Base-by-base conservation (phyloP, 2,797 vertebrate species). In the Manis pentadactyla region DNA sequence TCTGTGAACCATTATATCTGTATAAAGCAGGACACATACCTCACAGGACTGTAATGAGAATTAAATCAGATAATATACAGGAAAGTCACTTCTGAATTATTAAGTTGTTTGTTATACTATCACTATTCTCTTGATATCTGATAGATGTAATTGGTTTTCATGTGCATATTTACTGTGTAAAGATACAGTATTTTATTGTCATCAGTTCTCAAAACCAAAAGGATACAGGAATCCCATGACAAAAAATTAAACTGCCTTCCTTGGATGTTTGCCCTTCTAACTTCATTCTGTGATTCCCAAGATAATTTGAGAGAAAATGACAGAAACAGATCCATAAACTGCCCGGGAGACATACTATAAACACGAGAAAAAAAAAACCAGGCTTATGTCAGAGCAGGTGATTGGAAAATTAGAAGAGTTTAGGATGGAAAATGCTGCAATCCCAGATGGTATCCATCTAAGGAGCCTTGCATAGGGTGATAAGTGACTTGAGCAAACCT, bases 241-340 rank as follows among this genome's bases (percentile, higher is more conserved):
- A 87, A 79, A 95, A 97, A 96, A 87, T 87, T 42, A 81, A 94
- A 92, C 75, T 82, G 18, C 42, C 37, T 39, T 25, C 66, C 59
- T 74, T 81, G 37, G 5, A 77, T 46, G 34, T 79, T 53, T 82
- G n/a, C 8, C 25, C 42, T 18, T 23, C 59, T 46, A 68, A 57
- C 71, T 87, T 87, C 84, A 74, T 31, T 69, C 95, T 94, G 66
- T 57, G 75, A 95, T 74, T 96, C 71, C 73, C 42, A 90, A 95
- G 96, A 84, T 53, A 71, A 78, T 64, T 69, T 79, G 53, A 90
- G 46, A 81, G 88, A 46, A 90, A 92, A 93, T 83, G 71, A 84
- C 91, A 97, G 91, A 96, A 96, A 93, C 90, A 93, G 94, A 94
- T 71, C 39, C 29, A 74, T 92, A 94, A 95, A 90, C 93, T 93